A percentile compares a stretch with the other conserved stretches of the same genome.
Evolutionary conservation across 1,140 invertebrate species (phyloP).

Genomic region (Nasonia vitripennis): DNA sequence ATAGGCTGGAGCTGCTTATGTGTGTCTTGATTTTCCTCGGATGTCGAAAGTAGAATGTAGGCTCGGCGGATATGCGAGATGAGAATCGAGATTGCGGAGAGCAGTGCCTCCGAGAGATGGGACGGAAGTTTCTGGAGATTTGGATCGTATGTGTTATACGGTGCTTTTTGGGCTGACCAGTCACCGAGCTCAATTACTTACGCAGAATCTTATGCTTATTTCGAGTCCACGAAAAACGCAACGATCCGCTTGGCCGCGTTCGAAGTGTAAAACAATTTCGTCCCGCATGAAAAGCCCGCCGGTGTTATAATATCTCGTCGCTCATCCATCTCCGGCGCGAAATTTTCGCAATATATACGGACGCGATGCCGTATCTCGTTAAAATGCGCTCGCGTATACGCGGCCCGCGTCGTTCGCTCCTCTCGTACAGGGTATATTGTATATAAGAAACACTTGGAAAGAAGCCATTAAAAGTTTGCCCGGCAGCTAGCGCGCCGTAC

Average conservation of each 20-base stretch:
- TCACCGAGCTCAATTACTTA: too few species aligned
- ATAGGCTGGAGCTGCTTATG: neutral
- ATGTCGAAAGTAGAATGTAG: too few species aligned
- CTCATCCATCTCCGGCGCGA: conserved; percentile 9
- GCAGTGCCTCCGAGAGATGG: too few species aligned
- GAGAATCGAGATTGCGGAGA: too few species aligned
- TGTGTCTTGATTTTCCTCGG: neutral
- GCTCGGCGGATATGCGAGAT: too few species aligned
- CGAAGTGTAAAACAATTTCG: neutral
- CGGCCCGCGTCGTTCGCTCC: neutral
- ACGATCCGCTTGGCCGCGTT: neutral
- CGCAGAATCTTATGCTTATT: too few species aligned
- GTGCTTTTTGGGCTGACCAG: too few species aligned
- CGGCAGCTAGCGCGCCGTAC: neutral
- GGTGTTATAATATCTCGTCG: neutral
- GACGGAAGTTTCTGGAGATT: too few species aligned
- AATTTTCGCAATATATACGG: conserved; percentile 42
- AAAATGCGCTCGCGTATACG: conserved; percentile 40
- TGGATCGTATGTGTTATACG: too few species aligned
- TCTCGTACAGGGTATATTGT: neutral
- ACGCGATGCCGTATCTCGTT: conserved; percentile 30
- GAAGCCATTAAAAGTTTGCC: conserved; percentile 56
- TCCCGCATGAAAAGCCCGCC: neutral
- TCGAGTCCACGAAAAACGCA: too few species aligned
- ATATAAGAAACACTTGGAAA: conserved; percentile 51